These are phyloP conservation scores for Panagrolaimus sp. DNA, from an alignment of 1,140 invertebrate species.

Conservation along the genomic window DNA sequence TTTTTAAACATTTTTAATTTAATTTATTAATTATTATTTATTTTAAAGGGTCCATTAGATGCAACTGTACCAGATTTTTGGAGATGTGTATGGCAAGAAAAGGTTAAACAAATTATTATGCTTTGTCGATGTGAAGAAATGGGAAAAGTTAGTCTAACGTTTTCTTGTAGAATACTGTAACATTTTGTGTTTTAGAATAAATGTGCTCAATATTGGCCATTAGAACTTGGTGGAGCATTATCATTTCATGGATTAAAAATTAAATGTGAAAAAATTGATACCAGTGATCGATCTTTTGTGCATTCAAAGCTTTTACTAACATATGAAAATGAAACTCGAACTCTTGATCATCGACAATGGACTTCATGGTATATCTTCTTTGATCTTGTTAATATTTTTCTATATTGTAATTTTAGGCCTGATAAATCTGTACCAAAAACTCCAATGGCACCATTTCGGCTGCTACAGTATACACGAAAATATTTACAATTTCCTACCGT, in stretches of 20 bases:
- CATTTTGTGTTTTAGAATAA: background rate
- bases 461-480: background rate
- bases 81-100: slow-evolving; percentile 61
- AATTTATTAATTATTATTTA: no score
- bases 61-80: slow-evolving; percentile 61
- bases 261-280: background rate
- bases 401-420: background rate
- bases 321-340: background rate
- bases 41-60: slow-evolving; percentile 59
- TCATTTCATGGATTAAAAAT: background rate
- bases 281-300: background rate
- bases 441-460: slow-evolving; percentile 4
- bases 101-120: slow-evolving; percentile 60
- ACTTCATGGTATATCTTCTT: background rate
- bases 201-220: slow-evolving; percentile 1
- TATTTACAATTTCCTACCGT: background rate
- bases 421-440: slow-evolving; percentile 7
- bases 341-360: background rate
- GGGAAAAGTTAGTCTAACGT: slow-evolving; percentile 27
- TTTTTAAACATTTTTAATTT: no score
- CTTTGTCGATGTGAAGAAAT: slow-evolving; percentile 59
- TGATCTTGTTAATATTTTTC: no score
- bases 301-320: background rate
- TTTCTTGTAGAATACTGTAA: no score
- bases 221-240: background rate